A percentile compares a stretch with the other conserved stretches of the same genome.
These are phyloP conservation scores for Cebus imitator DNA, from an alignment of 2,113 vertebrate genomes.

Conservation along the genomic window DNA sequence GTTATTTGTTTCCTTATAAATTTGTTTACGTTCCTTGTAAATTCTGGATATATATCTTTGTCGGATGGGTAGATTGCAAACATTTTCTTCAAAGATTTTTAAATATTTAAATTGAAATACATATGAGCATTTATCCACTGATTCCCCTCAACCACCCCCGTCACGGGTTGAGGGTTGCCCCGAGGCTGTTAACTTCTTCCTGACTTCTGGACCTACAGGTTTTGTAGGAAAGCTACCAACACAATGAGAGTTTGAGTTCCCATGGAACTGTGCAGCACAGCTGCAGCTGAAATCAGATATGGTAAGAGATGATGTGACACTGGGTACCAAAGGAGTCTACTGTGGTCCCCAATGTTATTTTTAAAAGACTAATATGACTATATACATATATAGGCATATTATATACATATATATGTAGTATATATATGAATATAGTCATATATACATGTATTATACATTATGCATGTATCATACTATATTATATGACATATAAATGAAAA, in stretches of 20 bases:
- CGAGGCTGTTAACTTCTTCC: not conserved
- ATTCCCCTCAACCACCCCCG: no score
- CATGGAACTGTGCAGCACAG: not conserved
- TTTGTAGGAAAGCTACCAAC: not conserved
- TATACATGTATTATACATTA: not conserved
- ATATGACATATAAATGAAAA: not conserved
- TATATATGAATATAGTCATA: no score
- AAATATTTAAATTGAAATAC: not conserved
- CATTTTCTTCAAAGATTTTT: not conserved
- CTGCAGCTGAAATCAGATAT: not conserved
- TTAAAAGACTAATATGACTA: not conserved
- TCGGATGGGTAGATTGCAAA: no score
- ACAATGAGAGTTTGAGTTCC: no score
- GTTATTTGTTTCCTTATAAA: no score
- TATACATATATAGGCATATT: no score
- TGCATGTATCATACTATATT: no score
- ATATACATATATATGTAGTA: no score
- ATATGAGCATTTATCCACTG: not conserved
- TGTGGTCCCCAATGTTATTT: not conserved
- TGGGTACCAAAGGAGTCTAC: not conserved
- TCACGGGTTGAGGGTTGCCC: not conserved
- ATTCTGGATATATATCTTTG: no score
- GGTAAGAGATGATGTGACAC: fast-evolving
- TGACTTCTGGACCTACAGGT: not conserved
- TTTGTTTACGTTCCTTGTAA: no score